A percentile compares a stretch with the other conserved stretches of the same genome.
Conservation (phyloP, 2,797 vertebrate species). For the Pampus argenteus region DNA sequence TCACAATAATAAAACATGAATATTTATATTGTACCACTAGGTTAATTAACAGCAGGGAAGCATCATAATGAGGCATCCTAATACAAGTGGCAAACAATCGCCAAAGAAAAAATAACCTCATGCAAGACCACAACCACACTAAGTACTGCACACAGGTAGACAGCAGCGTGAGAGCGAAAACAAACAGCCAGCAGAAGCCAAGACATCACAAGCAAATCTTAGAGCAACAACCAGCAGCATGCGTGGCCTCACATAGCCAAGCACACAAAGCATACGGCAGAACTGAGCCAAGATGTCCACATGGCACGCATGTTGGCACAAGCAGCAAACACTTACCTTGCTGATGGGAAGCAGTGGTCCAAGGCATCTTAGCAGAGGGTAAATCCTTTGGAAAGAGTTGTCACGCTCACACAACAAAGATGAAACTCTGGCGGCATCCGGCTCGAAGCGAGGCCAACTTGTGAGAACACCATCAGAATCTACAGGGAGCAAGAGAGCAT, state of each 20-base stretch:
- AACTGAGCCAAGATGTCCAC: background rate
- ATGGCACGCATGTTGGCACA: background rate
- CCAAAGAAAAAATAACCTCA: constrained; percentile 4
- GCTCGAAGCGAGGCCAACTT: background rate
- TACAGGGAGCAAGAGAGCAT: background rate
- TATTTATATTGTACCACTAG: constrained; percentile 28
- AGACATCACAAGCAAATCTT: background rate
- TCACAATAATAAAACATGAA: constrained; percentile 23
- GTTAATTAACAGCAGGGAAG: constrained; percentile 25
- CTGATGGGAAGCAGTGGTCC: background rate
- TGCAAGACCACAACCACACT: background rate
- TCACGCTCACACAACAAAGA: background rate
- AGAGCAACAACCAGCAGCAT: background rate
- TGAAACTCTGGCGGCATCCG: background rate
- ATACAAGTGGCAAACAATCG: constrained; percentile 6
- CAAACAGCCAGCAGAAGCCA: background rate
- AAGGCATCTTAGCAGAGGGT: background rate
- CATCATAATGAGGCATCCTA: constrained; percentile 4
- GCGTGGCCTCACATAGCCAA: background rate
- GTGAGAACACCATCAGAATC: background rate
- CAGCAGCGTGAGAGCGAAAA: background rate
- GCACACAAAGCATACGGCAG: background rate
- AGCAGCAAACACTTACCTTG: background rate
- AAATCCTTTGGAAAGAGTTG: constrained; percentile 5
- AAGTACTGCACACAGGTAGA: background rate